Conservation (phyloP, 2,797 vertebrate genomes). For the Fistularia commersonii region DNA sequence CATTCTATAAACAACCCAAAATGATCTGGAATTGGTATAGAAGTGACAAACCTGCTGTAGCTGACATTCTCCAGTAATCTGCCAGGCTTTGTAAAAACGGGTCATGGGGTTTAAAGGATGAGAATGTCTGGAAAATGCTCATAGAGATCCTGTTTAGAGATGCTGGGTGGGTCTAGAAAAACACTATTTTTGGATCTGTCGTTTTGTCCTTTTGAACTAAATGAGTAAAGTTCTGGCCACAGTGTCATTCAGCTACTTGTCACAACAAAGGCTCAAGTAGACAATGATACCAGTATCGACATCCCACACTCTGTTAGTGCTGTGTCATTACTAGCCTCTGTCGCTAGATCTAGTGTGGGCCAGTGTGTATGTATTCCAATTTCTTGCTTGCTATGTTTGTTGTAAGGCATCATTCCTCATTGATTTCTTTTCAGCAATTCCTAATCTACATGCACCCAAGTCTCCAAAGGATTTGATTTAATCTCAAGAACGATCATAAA, state of each 20-base stretch:
- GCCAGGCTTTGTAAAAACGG: conserved; percentile 20
- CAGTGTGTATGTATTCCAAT: conserved; percentile 2
- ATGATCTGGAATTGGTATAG: neutral
- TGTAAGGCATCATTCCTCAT: too few relatives aligned
- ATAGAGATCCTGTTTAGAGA: conserved; percentile 14
- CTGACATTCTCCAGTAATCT: conserved; percentile 12
- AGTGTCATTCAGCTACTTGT: conserved; percentile 32
- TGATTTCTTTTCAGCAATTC: conserved; percentile 13
- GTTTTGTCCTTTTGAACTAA: conserved; percentile 45
- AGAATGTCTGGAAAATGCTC: conserved; percentile 35
- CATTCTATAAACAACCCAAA: conserved; percentile 1
- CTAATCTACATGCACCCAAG: neutral
- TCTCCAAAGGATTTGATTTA: too few relatives aligned
- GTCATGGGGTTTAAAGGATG: conserved; percentile 22
- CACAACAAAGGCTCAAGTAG: conserved; percentile 38
- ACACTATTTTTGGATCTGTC: conserved; percentile 13
- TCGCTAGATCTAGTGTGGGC: conserved; percentile 19
- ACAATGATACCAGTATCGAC: conserved; percentile 46
- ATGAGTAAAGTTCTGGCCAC: conserved; percentile 64
- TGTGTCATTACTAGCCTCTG: conserved; percentile 29
- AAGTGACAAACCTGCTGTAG: conserved; percentile 4
- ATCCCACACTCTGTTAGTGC: conserved; percentile 16
- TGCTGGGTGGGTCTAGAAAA: conserved; percentile 53
- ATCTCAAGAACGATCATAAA: too few relatives aligned
- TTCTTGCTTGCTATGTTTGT: neutral